Evolutionary conservation across 2,797 vertebrate genomes (phyloP).

Genomic region (Liparis tanakae): DNA sequence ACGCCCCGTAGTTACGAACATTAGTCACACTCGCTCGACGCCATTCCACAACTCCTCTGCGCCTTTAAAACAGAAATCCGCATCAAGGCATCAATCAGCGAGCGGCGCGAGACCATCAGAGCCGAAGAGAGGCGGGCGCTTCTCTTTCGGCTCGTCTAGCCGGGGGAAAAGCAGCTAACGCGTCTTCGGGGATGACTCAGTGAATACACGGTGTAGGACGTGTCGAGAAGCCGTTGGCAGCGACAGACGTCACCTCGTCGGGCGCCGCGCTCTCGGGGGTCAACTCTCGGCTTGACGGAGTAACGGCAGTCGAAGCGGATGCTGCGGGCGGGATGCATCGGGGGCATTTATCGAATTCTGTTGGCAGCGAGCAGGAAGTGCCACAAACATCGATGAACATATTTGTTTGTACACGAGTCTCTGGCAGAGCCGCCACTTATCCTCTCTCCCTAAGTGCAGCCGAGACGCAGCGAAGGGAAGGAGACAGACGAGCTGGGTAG

Average conservation of each 20-base stretch:
- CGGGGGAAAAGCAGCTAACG: conserved; percentile 19
- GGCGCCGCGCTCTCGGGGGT: neutral
- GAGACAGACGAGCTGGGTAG: neutral
- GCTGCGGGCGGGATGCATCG: conserved; percentile 47
- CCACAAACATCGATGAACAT: conserved; percentile 40
- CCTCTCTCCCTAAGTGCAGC: conserved; percentile 23
- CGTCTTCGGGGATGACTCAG: conserved; percentile 35
- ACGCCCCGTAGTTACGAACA: conserved; percentile 7
- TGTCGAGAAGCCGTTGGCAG: conserved; percentile 50
- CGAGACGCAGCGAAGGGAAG: neutral
- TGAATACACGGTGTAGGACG: conserved; percentile 36
- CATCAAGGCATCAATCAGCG: conserved; percentile 22
- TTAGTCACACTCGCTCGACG: conserved; percentile 15
- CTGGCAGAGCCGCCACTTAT: conserved; percentile 17
- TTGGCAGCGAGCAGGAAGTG: conserved; percentile 38
- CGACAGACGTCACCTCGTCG: conserved; percentile 33
- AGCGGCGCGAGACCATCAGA: conserved; percentile 6
- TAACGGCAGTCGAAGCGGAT: conserved; percentile 21
- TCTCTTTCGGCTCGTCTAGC: neutral
- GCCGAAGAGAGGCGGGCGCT: conserved; percentile 8
- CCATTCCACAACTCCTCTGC: conserved; percentile 15
- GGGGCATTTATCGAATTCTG: conserved; percentile 43
- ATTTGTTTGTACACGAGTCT: conserved; percentile 30
- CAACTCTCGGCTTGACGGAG: neutral
- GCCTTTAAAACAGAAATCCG: conserved; percentile 29